Conservation (phyloP, 2,888 invertebrate species). For the Monochamus alternatus region DNA sequence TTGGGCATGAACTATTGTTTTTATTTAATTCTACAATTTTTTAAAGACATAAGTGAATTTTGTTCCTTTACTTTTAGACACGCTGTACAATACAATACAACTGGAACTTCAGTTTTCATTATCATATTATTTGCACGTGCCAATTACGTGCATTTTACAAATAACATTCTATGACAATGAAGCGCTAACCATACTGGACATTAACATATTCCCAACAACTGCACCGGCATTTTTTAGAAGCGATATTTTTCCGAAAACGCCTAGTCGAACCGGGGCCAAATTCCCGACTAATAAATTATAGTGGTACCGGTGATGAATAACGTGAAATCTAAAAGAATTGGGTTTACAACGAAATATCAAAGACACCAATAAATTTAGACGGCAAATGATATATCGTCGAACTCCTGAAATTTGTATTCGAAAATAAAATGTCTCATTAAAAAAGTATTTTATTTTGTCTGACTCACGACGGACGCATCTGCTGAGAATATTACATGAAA, state of each 20-base stretch:
- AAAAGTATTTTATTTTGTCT: slow-evolving; percentile 5
- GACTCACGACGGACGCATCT: not conserved
- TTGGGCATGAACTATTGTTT: too few relatives aligned
- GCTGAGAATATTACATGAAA: not conserved
- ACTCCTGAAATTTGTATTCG: not conserved
- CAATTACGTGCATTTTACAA: not conserved
- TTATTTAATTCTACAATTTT: too few relatives aligned
- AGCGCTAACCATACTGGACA: not conserved
- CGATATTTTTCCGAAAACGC: not conserved
- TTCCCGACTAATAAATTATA: not conserved
- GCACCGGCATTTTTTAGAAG: not conserved
- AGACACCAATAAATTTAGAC: slow-evolving; percentile 4
- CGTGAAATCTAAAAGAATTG: not conserved
- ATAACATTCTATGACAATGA: not conserved
- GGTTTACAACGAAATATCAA: slow-evolving; percentile 9
- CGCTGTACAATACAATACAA: too few relatives aligned
- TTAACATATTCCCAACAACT: slow-evolving; percentile 4
- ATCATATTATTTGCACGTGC: not conserved
- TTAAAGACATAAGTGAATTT: too few relatives aligned
- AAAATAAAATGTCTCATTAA: slow-evolving; percentile 4
- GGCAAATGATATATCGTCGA: not conserved
- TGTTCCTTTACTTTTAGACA: too few relatives aligned
- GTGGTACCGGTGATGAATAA: not conserved
- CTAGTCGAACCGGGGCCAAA: not conserved
- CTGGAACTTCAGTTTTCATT: too few relatives aligned